Base-by-base conservation (phyloP, 2,113 vertebrate genomes). In the Psettodes erumei region DNA sequence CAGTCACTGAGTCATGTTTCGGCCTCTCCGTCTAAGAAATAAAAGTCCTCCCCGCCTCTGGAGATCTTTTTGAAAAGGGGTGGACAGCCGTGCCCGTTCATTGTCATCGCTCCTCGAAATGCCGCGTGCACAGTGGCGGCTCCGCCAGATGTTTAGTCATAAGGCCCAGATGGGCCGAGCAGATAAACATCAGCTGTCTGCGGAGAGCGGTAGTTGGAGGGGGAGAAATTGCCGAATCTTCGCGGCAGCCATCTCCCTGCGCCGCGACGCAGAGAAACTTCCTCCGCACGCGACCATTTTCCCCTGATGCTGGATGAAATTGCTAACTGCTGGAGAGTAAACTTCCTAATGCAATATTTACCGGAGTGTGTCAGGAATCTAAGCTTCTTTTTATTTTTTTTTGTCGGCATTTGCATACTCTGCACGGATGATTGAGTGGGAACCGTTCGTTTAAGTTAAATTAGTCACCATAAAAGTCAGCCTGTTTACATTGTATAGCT, bases 121-220 rank as follows among this genome's bases (percentile, higher is more conserved):
- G 43, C 40, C 8, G 70, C 64, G 30, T 75, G 61, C 77, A 74
- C 73, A 77, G 58, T 84, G 83, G 84, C 90, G 86, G 86, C 84
- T 75, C 45, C 43, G 75, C 75, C 90, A 92, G 88, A 89, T 92
- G 91, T 89, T 89, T 81, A 79, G 85, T 91, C 80, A 73, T 66
- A 69, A 65, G 76, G 83, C 80, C 89, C 90, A 91, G 87, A 91
- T 89, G 91, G 89, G 86, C 66, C 56, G 74, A 83, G 78, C 65
- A 80, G 81, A 89, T 77, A 91, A 91, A 88, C 85, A 88, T 90
- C 84, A 90, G 86, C 86, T 87, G 81, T 86, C 77, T 85, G 70
- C 42, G 61, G 77, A 77, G 77, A 75, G 69, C 37, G 5, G 45
- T 69, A 72, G 70, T 71, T 70, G 5, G 32, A n/a, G n/a, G n/a